Conservation (phyloP, 2,888 invertebrate species). For the Philhelius pedissequus region DNA sequence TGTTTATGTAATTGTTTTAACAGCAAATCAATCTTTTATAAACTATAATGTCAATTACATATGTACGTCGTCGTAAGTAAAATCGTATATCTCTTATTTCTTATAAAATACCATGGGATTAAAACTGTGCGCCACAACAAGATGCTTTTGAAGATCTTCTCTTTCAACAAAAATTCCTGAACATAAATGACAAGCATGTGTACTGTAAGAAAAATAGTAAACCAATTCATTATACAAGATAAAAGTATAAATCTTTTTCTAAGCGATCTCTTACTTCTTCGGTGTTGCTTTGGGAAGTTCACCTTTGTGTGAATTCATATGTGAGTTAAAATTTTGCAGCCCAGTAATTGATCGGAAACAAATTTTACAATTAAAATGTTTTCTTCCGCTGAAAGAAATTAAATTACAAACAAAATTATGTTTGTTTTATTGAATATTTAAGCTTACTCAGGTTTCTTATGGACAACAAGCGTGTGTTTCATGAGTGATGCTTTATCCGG, state of each 20-base stretch:
- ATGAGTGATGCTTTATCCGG: conserved; percentile 61
- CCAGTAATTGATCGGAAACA: conserved; percentile 61
- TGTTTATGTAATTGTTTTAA: conserved; percentile 8
- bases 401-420: not conserved
- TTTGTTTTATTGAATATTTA: not conserved
- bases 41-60: conserved; percentile 33
- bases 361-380: conserved; percentile 61
- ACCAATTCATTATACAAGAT: not conserved
- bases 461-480: conserved; percentile 57
- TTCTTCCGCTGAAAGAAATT: conserved; percentile 39
- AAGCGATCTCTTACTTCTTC: conserved; percentile 37
- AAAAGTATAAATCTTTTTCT: not conserved
- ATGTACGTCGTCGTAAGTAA: no score
- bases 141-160: conserved; percentile 62
- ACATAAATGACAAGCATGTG: conserved; percentile 60
- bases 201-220: not conserved
- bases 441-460: conserved; percentile 58
- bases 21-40: conserved; percentile 43
- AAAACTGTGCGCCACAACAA: conserved; percentile 65
- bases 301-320: conserved; percentile 59
- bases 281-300: conserved; percentile 53
- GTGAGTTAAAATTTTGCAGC: conserved; percentile 59
- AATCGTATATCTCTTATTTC: conserved; percentile 28
- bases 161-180: conserved; percentile 53
- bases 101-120: conserved; percentile 66